Evolutionary conservation across 2,797 vertebrate species (phyloP), one percentile per base, ranked within the genome.

Genomic region (Enteromius trimaculatus): DNA sequence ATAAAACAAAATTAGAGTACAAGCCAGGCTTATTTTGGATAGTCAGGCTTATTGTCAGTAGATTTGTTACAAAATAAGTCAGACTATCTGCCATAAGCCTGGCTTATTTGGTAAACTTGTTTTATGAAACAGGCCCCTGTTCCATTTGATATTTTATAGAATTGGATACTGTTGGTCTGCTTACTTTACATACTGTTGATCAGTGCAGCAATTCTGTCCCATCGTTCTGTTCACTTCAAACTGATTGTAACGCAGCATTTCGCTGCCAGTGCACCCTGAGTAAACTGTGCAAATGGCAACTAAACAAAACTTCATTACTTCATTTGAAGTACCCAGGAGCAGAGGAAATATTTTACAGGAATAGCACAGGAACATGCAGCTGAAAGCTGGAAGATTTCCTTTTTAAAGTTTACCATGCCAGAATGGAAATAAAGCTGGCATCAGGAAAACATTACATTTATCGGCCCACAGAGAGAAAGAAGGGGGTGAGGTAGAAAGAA

Each of bases 401-500:
- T 49, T 64, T 58, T 39, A 62, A 37, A 49, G 26, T 26, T 10
- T 64, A 75, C 21, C 31, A 1, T 60, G 49, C 70, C 51, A 49
- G 29, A 53, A 49, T 79, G 31, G 65, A 69, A 39, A 64, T 64
- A 64, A 76, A 14, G n/a, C 44, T 26, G 71, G 49, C 83, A 77
- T 65, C 71, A 81, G 74, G 74, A 82, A 85, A 81, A 37, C 53
- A 62, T 81, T 53, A 47, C 6, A 58, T 84, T 47, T 76, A 60
- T 78, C 53, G 60, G 44, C 39, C 51, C 21, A 26, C 21, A 77
- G 39, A 44, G 62, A 65, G 31, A 65, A 14, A 34, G 51, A 42
- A 16, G 19, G 31, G 42, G 34, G 75, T 16, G 80, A 23, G 64
- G 16, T 29, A 65, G 42, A 64, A 42, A 14, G 6, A n/a, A 19